Evolutionary conservation across 2,888 invertebrate species (phyloP).

Genomic region (Andricus curvator): DNA sequence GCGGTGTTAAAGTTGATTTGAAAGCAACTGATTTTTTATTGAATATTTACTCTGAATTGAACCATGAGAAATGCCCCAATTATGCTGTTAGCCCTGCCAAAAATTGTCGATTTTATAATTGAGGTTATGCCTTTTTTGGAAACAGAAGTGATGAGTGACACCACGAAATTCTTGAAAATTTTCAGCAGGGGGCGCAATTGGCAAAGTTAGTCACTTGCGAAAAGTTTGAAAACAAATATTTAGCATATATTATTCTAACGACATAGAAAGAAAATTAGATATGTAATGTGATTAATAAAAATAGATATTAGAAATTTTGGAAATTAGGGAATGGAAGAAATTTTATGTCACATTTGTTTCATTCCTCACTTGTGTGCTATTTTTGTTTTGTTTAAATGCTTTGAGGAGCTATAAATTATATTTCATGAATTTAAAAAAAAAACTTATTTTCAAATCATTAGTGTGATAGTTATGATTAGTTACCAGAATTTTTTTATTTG

Average conservation of each 20-base stretch:
- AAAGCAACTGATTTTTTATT: constrained; percentile 12
- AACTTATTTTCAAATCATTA: too few species aligned
- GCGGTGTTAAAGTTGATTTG: constrained; percentile 17
- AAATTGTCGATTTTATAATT: neutral
- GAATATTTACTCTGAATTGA: neutral
- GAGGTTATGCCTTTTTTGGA: neutral
- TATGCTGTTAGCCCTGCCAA: constrained; percentile 15
- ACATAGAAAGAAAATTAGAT: neutral
- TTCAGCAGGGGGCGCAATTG: neutral
- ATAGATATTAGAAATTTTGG: neutral
- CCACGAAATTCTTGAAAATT: neutral
- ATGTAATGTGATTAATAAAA: neutral
- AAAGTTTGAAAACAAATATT: neutral
- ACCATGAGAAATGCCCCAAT: neutral
- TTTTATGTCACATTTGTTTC: neutral
- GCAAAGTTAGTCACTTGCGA: neutral
- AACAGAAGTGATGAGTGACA: neutral
- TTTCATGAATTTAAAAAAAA: too few species aligned
- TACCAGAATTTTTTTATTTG: too few species aligned
- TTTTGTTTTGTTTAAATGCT: neutral
- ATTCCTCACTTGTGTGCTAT: neutral
- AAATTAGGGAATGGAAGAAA: neutral
- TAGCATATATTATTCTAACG: neutral
- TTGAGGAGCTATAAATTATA: too few species aligned
- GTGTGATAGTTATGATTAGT: too few species aligned